Evolutionary conservation across 2,888 invertebrate genomes (phyloP).

Genomic region (Willowsia nigromaculata): DNA sequence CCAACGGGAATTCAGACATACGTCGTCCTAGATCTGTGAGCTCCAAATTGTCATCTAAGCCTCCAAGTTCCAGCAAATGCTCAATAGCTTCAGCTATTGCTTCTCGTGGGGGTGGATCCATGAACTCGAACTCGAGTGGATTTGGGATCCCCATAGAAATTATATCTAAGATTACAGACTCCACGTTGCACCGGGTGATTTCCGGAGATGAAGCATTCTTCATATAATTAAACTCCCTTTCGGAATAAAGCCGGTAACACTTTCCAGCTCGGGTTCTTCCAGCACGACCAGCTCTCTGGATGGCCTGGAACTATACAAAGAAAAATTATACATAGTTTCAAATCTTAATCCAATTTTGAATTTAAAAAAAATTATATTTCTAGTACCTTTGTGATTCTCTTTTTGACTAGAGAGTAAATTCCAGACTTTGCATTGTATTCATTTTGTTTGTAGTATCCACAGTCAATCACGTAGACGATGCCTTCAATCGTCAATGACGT

Average conservation of each 20-base stretch:
- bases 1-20: conserved; percentile 99
- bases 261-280: conserved; percentile 80
- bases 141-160: conserved; percentile 99
- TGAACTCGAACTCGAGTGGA: conserved; percentile 96
- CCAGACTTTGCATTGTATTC: conserved; percentile 79
- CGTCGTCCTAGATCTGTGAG: conserved; percentile 89
- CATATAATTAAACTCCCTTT: conserved; percentile 79
- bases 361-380: not conserved
- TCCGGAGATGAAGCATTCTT: conserved; percentile 79
- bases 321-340: conserved; percentile 94
- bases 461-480: conserved; percentile 80
- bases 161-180: conserved; percentile 83
- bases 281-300: conserved; percentile 81
- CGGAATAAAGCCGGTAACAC: conserved; percentile 80
- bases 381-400: conserved; percentile 44
- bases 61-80: conserved; percentile 96
- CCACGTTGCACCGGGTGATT: conserved; percentile 86
- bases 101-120: conserved; percentile 99
- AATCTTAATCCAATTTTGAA: not conserved
- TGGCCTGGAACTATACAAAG: conserved; percentile 84
- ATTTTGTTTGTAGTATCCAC: conserved; percentile 80
- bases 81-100: conserved; percentile 98
- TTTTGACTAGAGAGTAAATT: conserved; percentile 38
- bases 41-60: conserved; percentile 84
- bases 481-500: conserved; percentile 81